These are phyloP conservation scores for Anthoscopus minutus DNA, from an alignment of 2,113 vertebrate genomes.

Conservation along the genomic window DNA sequence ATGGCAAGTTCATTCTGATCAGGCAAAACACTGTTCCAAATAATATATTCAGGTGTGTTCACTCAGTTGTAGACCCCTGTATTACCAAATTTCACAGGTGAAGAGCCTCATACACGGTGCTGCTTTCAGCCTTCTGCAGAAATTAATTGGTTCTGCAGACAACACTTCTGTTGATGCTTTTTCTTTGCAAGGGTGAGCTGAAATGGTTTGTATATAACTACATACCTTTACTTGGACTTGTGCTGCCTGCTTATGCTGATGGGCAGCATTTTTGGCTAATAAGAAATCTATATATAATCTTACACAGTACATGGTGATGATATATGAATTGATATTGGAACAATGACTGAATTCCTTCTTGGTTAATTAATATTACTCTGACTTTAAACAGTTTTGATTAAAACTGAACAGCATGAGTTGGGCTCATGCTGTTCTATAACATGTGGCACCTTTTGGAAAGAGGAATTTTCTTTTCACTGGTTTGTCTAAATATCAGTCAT, in stretches of 20 bases:
- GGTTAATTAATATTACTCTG: background rate
- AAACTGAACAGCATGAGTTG: too few relatives aligned
- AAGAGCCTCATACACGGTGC: accelerated
- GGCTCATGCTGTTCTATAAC: background rate
- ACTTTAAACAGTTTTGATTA: slow-evolving; percentile 18
- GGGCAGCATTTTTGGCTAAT: slow-evolving; percentile 3
- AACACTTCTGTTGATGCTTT: background rate
- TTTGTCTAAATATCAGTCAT: background rate
- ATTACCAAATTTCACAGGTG: background rate
- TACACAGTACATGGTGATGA: background rate
- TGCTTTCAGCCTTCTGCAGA: background rate
- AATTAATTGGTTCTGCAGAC: background rate
- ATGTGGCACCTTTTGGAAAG: background rate
- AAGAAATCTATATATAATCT: background rate
- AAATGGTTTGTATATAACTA: background rate
- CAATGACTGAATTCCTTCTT: slow-evolving; percentile 5
- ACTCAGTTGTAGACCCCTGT: background rate
- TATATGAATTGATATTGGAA: slow-evolving; percentile 19
- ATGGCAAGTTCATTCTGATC: background rate
- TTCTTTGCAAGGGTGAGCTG: background rate
- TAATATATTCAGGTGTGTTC: background rate
- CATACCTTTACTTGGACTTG: background rate
- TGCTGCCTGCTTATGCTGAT: background rate
- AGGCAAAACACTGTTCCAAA: background rate
- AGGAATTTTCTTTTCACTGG: background rate